Evolutionary conservation across 2,797 vertebrate species (phyloP).

Genomic region (Myiothlypis coronata): DNA sequence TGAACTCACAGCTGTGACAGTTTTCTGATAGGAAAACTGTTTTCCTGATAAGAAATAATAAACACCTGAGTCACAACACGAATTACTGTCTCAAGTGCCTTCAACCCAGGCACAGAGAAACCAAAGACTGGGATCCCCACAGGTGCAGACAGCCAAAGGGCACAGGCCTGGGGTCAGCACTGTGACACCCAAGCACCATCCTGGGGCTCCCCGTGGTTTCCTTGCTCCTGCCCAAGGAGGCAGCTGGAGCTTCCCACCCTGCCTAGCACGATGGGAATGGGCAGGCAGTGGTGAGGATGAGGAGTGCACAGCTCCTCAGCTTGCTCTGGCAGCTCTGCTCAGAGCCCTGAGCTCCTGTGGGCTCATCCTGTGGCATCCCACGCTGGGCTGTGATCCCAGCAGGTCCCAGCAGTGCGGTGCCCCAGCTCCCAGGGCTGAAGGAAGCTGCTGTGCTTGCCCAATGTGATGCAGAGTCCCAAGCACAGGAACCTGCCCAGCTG

Average conservation of each 20-base stretch:
- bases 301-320: neutral
- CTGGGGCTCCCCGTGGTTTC: rapidly evolving
- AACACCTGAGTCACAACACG: too few relatives aligned
- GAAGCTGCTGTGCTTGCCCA: neutral
- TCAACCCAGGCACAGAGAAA: too few relatives aligned
- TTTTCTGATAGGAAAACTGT: too few relatives aligned
- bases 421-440: neutral
- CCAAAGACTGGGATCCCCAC: too few relatives aligned
- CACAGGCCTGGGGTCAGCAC: neutral
- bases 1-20: too few relatives aligned
- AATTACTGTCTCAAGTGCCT: too few relatives aligned
- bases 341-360: rapidly evolving
- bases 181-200: neutral
- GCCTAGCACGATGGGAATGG: rapidly evolving
- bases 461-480: rapidly evolving
- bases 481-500: neutral
- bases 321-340: neutral
- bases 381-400: rapidly evolving
- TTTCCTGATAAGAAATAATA: too few relatives aligned
- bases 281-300: neutral
- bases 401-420: neutral
- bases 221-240: neutral
- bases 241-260: rapidly evolving
- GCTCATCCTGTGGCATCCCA: neutral
- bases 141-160: neutral